Evolutionary conservation across 37 sponge, comb jelly and placozoan species (phyloP).

Genomic region (Axinella damicornis): DNA sequence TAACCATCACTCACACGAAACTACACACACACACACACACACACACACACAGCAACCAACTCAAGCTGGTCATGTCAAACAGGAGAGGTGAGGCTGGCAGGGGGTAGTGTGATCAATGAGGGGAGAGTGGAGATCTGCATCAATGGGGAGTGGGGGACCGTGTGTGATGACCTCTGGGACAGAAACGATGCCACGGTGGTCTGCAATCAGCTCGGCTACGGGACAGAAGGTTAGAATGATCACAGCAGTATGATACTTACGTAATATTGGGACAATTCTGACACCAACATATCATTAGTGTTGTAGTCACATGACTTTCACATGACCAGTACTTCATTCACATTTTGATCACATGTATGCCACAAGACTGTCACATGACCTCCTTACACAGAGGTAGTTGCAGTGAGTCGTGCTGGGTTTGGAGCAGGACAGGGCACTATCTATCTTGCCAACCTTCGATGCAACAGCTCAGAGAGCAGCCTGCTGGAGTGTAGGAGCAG

Average conservation of each 20-base stretch:
- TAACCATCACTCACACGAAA: neutral
- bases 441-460: neutral
- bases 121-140: conserved; percentile 65
- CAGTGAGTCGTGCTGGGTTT: conserved; percentile 8
- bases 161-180: conserved; percentile 43
- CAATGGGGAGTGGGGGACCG: conserved; percentile 51
- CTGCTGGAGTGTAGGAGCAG: conserved; percentile 6
- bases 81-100: conserved; percentile 48
- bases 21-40: neutral
- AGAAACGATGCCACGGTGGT: conserved; percentile 29
- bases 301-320: no score
- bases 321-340: no score
- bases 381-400: conserved; percentile 2
- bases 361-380: no score
- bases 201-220: conserved; percentile 39
- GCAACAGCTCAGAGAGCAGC: conserved; percentile 17
- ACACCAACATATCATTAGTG: no score
- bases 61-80: conserved; percentile 27
- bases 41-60: conserved; percentile 37
- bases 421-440: conserved; percentile 16
- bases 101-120: neutral
- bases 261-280: no score
- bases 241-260: no score
- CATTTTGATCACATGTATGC: no score
- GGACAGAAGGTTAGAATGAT: neutral